Evolutionary conservation across 2,888 invertebrate genomes (phyloP).

Genomic region (Germaria angustata): DNA sequence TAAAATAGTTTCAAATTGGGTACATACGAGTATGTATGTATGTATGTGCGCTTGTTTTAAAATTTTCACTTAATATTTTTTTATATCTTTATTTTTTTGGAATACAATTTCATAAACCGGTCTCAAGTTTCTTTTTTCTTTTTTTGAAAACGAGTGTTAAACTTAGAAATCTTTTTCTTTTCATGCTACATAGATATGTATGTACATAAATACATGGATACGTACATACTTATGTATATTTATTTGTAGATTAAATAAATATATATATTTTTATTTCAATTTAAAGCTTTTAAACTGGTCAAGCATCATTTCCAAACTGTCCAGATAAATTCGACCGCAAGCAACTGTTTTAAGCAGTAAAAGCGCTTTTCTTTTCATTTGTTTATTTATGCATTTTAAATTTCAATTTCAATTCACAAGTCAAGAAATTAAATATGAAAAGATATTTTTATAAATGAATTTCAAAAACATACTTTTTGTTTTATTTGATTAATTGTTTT

Average conservation of each 20-base stretch:
- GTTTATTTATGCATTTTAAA: neutral
- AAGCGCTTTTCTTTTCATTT: neutral
- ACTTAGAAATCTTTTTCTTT: too few species aligned
- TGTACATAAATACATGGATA: neutral
- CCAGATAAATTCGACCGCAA: neutral
- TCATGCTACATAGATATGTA: too few species aligned
- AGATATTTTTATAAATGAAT: neutral
- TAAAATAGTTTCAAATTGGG: too few species aligned
- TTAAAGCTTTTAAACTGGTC: constrained; percentile 32
- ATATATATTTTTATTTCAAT: neutral
- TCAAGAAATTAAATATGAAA: neutral
- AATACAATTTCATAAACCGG: too few species aligned
- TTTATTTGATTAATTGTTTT: neutral
- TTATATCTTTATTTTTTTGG: too few species aligned
- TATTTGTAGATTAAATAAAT: neutral
- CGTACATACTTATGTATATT: neutral
- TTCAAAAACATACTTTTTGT: neutral
- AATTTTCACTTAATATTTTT: too few species aligned
- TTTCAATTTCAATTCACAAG: constrained; percentile 1
- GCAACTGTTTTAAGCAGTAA: constrained; percentile 10
- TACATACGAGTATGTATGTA: neutral
- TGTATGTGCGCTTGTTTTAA: too few species aligned
- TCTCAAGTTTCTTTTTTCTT: too few species aligned
- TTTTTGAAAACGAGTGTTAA: too few species aligned
- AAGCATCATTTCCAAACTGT: constrained; percentile 24